Base-by-base conservation (phyloP, 1,140 invertebrate species). In the Zaprionus ghesquierei region DNA sequence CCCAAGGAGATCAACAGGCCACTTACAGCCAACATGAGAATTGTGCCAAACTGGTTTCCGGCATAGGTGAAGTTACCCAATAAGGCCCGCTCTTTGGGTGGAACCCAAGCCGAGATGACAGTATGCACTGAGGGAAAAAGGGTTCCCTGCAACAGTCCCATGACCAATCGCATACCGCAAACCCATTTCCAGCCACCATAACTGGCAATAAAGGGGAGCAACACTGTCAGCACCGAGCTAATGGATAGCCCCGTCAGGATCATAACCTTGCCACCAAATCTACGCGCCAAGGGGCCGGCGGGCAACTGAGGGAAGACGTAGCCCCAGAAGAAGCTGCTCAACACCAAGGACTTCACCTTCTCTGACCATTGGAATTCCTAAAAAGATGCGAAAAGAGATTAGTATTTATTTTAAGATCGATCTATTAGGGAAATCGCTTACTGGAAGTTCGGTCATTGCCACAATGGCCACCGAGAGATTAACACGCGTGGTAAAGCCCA, bases 121-220 rank as follows among this genome's bases (percentile, higher is more conserved):
- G 95, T 95, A 79, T 98, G 96, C 9, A 96, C 93, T 38, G 94
- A 94, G 0, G 97, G 97, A 80, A 96, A 95, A 13, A 96, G 93
- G 3, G 96, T 93, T n/a, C 97, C 97, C 92, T 98, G 95, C 22
- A 92, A 93, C 0, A 98, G 86, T 1, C 97, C 97, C 90, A 96
- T 94, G 0, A 96, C 69, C 1, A 97, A 93, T 33, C 97, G 93
- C 18, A 94, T 91, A 77, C 91, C 89, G 87, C 44, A 96, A 90
- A 56, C 91, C 31, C 94, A 92, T 90, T 94, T 81, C 94, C 94
- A 95, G 9, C 93, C 94, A 4, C 94, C 93, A 46, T 54, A 27
- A 1, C 20, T 12, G 5, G 61, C 49, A 13, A 44, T 60, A 5
- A 64, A 75, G 5, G 93, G 94, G 60, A 84, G 93, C 23, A 92